Base-by-base conservation (phyloP, 2,888 invertebrate species). In the Myathropa florea region DNA sequence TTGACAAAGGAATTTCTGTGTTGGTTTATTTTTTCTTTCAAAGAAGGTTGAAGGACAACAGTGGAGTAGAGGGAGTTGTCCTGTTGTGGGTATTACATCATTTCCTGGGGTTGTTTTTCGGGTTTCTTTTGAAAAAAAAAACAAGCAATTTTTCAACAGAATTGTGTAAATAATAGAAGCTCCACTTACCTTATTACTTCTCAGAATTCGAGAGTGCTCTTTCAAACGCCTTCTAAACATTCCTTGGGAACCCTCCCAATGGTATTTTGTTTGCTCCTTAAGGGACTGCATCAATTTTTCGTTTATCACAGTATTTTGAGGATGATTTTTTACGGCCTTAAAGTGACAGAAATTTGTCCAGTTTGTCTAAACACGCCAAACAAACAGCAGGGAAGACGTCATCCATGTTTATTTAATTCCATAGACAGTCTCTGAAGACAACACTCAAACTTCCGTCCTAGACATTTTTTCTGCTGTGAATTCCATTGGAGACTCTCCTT, bases 71-170 rank as follows among this genome's bases (percentile, higher is more conserved):
- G 39, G 75, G 23, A 26, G 36, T 30, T 57, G 64, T 65, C 33
- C 36, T 24, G 10, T 70, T 59, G 21, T 46, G 67, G n/a, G n/a
- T 60, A 76, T 76, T 76, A 76, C 76, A 75, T 64, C 64, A 75
- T 57, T 26, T 75, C 30, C 57, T 39, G 24, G 57, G 55, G 33
- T 3, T 64, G 30, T 53, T 72, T 60, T 60, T 33, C 14, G 14
- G 14, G n/a, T 12, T 57, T 39, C 23, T 18, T 23, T n/a, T 46
- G 46, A 46, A 1, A 18, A 18, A 6, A 18, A 18, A 46, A 33
- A 6, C 2, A 12, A 7, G 12, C 12, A 1, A 3, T 4, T 2
- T 18, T 46, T 1, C 55, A 12, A 10, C 7, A 3, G 21, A 7
- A 3, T 26, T 57, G 57, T 12, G 57, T 24, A 46, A 46, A 46